Percentiles rank a stretch among this genome's conserved stretches.
Evolutionary conservation across 1,140 invertebrate genomes (phyloP).

Genomic region (Antheraea mylitta): DNA sequence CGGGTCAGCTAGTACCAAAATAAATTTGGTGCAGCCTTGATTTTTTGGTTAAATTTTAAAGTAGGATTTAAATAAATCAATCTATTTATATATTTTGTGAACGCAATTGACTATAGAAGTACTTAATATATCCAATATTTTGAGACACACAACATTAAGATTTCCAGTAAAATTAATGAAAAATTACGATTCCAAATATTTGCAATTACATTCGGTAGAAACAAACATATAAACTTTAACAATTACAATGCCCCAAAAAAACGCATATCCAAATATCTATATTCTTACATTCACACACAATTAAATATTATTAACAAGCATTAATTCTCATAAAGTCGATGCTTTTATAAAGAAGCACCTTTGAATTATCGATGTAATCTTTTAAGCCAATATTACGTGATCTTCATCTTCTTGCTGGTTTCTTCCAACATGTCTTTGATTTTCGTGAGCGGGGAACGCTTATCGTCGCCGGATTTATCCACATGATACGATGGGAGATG

Average conservation of each 20-base stretch:
- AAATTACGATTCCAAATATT: too few relatives aligned
- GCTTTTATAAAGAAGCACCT: background rate
- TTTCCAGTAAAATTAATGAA: too few relatives aligned
- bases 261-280: constrained; percentile 8
- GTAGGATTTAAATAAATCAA: too few relatives aligned
- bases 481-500: constrained; percentile 80
- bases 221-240: background rate
- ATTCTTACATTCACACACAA: constrained; percentile 14
- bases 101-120: too few relatives aligned
- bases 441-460: constrained; percentile 71
- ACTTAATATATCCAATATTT: too few relatives aligned
- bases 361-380: constrained; percentile 10
- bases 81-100: too few relatives aligned
- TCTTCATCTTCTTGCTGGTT: constrained; percentile 76
- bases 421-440: constrained; percentile 76
- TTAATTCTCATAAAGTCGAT: constrained; percentile 27
- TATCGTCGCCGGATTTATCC: constrained; percentile 41
- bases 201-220: too few relatives aligned
- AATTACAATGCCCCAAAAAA: background rate
- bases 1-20: too few relatives aligned
- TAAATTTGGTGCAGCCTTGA: too few relatives aligned
- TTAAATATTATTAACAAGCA: constrained; percentile 24
- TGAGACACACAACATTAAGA: too few relatives aligned
- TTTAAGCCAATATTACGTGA: constrained; percentile 65
- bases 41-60: too few relatives aligned